phyloP scores from a whole-genome alignment of 2,113 vertebrate species.

The Conger conger region DNA sequence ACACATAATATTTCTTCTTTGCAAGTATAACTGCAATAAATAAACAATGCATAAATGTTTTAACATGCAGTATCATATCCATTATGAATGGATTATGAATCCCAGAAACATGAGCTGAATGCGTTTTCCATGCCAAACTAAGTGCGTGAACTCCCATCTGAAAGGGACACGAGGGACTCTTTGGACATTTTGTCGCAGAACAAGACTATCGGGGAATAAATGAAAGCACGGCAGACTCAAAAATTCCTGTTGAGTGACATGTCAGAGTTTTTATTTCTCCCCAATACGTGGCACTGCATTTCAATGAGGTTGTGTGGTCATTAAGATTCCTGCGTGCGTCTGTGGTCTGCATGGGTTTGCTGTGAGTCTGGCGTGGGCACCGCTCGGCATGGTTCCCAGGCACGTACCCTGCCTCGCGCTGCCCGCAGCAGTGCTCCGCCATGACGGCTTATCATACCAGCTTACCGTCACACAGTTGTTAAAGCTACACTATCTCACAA shows the following conservation, averaged over 20 bases:
- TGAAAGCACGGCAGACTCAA: background rate
- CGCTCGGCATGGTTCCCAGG: background rate
- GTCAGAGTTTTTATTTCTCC: background rate
- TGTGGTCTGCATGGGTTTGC: background rate
- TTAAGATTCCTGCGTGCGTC: background rate
- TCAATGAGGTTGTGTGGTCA: slow-evolving; percentile 6
- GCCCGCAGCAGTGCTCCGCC: slow-evolving; percentile 15
- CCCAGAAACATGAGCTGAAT: background rate
- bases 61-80: background rate
- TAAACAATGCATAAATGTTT: background rate
- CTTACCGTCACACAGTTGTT: slow-evolving; percentile 28
- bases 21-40: background rate
- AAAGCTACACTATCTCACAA: slow-evolving; percentile 24
- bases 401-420: slow-evolving; percentile 12
- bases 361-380: slow-evolving; percentile 4
- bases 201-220: background rate
- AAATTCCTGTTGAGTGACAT: slow-evolving; percentile 4
- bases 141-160: background rate
- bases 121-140: background rate
- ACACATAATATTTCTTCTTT: background rate
- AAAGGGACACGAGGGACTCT: background rate
- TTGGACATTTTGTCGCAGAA: background rate
- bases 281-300: background rate
- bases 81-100: background rate
- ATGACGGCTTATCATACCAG: slow-evolving; percentile 23